A percentile compares a stretch with the other conserved stretches of the same genome.
Conservation (phyloP, 2,888 invertebrate genomes). For the Pachydiplax longipennis region DNA sequence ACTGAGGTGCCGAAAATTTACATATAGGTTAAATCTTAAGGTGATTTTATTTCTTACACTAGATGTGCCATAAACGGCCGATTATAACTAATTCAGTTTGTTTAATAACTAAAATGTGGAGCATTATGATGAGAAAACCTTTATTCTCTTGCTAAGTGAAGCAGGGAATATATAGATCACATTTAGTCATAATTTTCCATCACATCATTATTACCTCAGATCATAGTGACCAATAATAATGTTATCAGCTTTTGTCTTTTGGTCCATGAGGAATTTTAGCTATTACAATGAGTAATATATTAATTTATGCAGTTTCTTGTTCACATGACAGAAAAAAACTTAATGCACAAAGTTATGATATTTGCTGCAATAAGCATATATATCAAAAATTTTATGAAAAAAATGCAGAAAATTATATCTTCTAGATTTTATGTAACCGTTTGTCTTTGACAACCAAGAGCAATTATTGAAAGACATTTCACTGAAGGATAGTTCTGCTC, state of each 20-base stretch:
- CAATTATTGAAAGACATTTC: too few relatives aligned
- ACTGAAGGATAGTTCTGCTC: too few relatives aligned
- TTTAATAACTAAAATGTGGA: not conserved
- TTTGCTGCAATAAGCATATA: too few relatives aligned
- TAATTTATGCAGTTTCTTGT: not conserved
- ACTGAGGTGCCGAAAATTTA: not conserved
- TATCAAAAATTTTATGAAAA: too few relatives aligned
- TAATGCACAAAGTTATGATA: too few relatives aligned
- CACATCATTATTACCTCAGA: not conserved
- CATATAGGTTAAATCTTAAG: not conserved
- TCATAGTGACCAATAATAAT: not conserved
- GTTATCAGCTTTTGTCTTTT: not conserved
- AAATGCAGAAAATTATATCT: too few relatives aligned
- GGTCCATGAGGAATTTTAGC: not conserved
- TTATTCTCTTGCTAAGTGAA: not conserved
- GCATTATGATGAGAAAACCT: not conserved
- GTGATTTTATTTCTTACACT: not conserved
- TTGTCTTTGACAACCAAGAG: too few relatives aligned
- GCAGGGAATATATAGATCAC: not conserved
- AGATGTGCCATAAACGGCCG: not conserved
- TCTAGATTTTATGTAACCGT: too few relatives aligned
- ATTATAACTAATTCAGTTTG: not conserved
- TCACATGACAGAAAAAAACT: not conserved
- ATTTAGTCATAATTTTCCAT: not conserved
- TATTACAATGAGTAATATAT: not conserved